phyloP scores from a whole-genome alignment of 2,113 vertebrate species.

The Urocynchramus pylzowi region DNA sequence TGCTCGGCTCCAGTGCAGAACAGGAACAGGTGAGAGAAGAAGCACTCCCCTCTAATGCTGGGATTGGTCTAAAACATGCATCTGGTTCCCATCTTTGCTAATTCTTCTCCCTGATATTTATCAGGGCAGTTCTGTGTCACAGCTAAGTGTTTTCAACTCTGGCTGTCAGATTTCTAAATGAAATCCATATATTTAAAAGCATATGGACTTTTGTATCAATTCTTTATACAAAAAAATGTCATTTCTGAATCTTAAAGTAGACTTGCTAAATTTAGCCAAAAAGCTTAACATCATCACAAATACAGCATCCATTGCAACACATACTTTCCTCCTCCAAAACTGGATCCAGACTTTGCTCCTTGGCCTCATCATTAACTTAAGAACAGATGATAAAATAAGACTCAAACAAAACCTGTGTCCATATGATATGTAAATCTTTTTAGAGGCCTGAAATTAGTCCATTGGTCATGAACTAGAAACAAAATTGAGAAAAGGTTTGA shows the following conservation, averaged over 20 bases:
- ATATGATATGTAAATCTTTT: constrained; percentile 12
- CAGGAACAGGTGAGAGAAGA: neutral
- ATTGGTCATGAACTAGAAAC: neutral
- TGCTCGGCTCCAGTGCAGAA: fast-evolving
- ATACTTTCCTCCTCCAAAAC: neutral
- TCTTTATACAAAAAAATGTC: neutral
- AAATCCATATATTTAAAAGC: constrained; percentile 12
- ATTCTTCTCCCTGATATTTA: neutral
- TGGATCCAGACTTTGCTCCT: constrained; percentile 1
- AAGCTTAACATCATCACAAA: neutral
- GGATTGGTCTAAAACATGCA: neutral
- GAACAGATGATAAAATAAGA: constrained; percentile 29
- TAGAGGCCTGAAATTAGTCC: neutral
- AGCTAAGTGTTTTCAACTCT: constrained; percentile 30
- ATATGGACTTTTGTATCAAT: neutral
- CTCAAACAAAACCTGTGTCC: neutral
- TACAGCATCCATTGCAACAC: neutral
- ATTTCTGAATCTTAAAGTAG: constrained; percentile 17
- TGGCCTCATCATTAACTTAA: constrained; percentile 30
- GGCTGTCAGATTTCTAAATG: neutral
- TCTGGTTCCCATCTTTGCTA: neutral
- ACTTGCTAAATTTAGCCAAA: constrained; percentile 12
- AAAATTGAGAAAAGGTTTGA: neutral
- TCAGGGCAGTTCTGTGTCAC: neutral
- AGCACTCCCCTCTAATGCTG: neutral